These are phyloP conservation scores for Athene noctua DNA, from an alignment of 2,113 vertebrate genomes.

Conservation along the genomic window DNA sequence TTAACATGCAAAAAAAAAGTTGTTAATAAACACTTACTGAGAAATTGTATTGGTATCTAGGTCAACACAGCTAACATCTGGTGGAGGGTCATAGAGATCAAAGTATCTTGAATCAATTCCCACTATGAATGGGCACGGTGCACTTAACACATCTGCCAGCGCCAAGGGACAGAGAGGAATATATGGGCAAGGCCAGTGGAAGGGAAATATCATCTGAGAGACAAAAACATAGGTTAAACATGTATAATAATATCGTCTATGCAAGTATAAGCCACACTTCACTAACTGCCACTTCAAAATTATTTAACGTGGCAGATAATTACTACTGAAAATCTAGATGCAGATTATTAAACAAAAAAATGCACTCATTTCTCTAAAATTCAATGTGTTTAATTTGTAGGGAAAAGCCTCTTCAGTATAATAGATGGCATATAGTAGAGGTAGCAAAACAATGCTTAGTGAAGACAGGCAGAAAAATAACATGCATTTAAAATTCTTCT, in stretches of 20 bases:
- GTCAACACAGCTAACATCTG: slow-evolving; percentile 96
- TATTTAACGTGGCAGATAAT: not conserved
- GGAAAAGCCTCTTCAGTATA: not conserved
- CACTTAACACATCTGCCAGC: slow-evolving; percentile 94
- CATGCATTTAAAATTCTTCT: not conserved
- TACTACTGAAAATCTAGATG: not conserved
- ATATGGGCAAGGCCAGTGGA: slow-evolving; percentile 98
- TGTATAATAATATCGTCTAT: not conserved
- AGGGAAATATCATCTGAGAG: slow-evolving; percentile 97
- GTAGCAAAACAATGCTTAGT: not conserved
- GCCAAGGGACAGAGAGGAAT: slow-evolving; percentile 96
- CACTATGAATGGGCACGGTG: slow-evolving; percentile 96
- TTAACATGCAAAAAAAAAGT: not conserved
- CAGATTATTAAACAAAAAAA: not conserved
- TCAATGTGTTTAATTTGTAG: not conserved
- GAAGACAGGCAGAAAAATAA: not conserved
- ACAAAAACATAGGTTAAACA: not conserved
- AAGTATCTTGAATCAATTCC: slow-evolving; percentile 98
- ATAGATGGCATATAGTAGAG: not conserved
- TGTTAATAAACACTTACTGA: slow-evolving; percentile 84
- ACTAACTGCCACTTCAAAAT: not conserved
- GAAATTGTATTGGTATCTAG: slow-evolving; percentile 99
- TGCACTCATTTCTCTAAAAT: not conserved
- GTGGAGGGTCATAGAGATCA: slow-evolving; percentile 94
- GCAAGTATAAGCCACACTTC: not conserved